Base-by-base conservation (phyloP, 1,140 invertebrate genomes). In the Zaprionus tsacasi region DNA sequence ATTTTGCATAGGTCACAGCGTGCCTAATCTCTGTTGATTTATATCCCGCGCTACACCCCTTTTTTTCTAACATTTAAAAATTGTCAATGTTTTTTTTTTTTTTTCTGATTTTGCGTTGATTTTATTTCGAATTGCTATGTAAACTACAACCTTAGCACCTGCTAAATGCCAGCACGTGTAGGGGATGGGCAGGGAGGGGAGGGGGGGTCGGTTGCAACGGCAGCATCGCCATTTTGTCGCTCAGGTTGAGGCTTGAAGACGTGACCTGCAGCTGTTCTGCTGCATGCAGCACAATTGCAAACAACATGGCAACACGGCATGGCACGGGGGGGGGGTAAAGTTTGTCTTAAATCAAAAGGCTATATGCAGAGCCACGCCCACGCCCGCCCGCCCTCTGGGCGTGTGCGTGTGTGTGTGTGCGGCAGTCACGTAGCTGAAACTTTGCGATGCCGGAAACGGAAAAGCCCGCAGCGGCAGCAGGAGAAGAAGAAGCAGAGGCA, bases 361-460 rank as follows among this genome's bases (percentile, higher is more conserved):
- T 75, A 52, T 76, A 48, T 61, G 21, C 56, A 30, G 13, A 38
- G 25, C 21, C 10, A 15, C 7, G 21, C 13, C 45, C 58, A 21
- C 21, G n/a, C n/a, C n/a, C n/a, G n/a, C n/a, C 21, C 21, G 2
- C 21, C 52, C 21, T 6, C 0, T 6, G 45, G 3, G 45, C n/a
- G n/a, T 6, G 13, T 40, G 38, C 12, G 13, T 40, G 38, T 40
- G 38, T 13, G 38, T 13, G 38, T 25, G 45, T 8, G 4, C 12
- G 50, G 45, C 54, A 61, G 81, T 83, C 81, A 83, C 81, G 81
- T 83, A 81, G 81, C 33, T 17, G 60, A 35, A 56, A 35, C 50
- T 65, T 85, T 75, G 65, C 82, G 50, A 50, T 59, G 82, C 81
- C 81, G 81, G 81, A 83, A 81, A 61, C 78, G 81, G 82, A 85